Base-by-base conservation (phyloP, 2,888 invertebrate species). In the Stenchaetothrips biformis region DNA sequence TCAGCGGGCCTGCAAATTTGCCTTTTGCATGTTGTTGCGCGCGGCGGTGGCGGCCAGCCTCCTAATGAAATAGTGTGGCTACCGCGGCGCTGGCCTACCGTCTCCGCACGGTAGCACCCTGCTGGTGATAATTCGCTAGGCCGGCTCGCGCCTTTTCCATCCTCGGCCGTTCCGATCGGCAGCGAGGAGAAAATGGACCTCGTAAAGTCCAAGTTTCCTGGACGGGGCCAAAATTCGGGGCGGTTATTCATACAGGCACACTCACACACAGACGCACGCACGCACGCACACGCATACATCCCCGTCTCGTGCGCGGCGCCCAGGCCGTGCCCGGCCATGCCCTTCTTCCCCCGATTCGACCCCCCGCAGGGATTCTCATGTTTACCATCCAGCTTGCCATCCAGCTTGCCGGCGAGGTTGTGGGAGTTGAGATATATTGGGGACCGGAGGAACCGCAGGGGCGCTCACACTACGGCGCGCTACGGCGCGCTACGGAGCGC, bases 391-490 rank as follows among this genome's bases (percentile, higher is more conserved):
- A 8, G 21, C 67, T 74, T 74, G 67, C 67, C 21, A 74, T 21
- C 67, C 21, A 8, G 21, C 67, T 74, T 13, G 53, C 59, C 59
- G 59, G 59, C 18, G 59, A 59, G 59, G 59, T 59, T 59, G 59
- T 59, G 21, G 25, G 67, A 74, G 67, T 74, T 74, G 67, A 74
- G 67, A 74, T 74, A 74, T 74, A 74, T 74, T 74, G 67, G 67
- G 67, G 67, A 74, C 67, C 67, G 37, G 37, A 1, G 37, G 37
- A 37, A 37, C 37, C 37, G 37, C 37, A 37, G 37, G 37, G 37
- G 37, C 59, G 67, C 67, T 74, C 67, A 25, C 67, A 74, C 67
- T 74, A 21, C 37, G 37, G 2, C 37, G 37, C 37, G 37, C 37
- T 37, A 53, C 21, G 67, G 21, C 67, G 21, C 67, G 67, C 67